Evolutionary conservation across 2,113 vertebrate genomes (phyloP).

Genomic region (Oxyura jamaicensis): DNA sequence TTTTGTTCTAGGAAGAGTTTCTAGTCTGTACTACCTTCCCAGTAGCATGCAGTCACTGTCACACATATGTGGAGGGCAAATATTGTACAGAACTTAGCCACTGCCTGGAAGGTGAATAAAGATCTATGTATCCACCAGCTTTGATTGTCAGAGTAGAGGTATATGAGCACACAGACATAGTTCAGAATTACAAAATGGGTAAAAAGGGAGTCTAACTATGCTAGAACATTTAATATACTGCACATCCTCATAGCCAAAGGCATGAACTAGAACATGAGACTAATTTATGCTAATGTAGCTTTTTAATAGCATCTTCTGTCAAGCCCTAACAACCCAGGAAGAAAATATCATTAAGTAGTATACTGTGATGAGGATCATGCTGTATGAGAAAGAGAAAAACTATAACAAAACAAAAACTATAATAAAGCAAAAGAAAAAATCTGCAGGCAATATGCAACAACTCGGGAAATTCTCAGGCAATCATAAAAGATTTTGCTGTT

Average conservation of each 20-base stretch:
- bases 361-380: not conserved
- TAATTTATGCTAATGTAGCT: not conserved
- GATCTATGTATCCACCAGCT: not conserved
- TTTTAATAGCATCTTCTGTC: not conserved
- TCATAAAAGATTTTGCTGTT: not conserved
- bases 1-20: not conserved
- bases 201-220: not conserved
- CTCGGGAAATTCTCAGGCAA: not conserved
- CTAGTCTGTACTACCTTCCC: not conserved
- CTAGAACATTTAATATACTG: not conserved
- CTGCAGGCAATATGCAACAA: not conserved
- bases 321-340: not conserved
- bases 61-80: not conserved
- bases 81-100: not conserved
- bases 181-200: not conserved
- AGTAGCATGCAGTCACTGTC: not conserved
- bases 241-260: not conserved
- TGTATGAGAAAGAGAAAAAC: not conserved
- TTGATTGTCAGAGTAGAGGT: not conserved
- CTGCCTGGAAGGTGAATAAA: not conserved
- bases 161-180: not conserved
- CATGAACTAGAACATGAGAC: not conserved
- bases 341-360: not conserved
- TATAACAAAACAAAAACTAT: not conserved
- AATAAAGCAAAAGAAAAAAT: not conserved